Percentiles rank a stretch among this genome's conserved stretches.
phyloP scores from a whole-genome alignment of 1,140 invertebrate species.

The Drosophila sechellia region DNA sequence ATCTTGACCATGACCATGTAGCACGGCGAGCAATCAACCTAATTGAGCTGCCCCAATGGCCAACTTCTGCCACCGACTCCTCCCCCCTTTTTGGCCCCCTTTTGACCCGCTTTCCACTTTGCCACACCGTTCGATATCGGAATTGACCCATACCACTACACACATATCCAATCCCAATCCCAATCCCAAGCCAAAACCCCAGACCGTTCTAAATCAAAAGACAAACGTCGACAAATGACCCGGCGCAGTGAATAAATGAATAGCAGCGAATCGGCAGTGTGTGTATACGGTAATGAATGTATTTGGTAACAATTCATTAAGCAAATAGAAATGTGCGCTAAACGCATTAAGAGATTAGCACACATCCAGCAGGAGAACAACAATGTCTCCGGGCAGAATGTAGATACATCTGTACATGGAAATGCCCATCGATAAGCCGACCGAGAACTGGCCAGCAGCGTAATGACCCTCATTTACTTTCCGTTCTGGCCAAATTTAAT shows the following conservation, averaged over 20 bases:
- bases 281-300: conserved; percentile 62
- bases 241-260: conserved; percentile 66
- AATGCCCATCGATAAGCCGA: conserved; percentile 58
- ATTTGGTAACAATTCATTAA: conserved; percentile 82
- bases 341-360: conserved; percentile 83
- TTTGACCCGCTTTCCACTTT: neutral
- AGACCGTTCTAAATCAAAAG: conserved; percentile 67
- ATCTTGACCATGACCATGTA: conserved; percentile 56
- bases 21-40: conserved; percentile 56
- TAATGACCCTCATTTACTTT: conserved; percentile 78
- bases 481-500: conserved; percentile 68
- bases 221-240: conserved; percentile 80
- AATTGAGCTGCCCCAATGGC: conserved; percentile 61
- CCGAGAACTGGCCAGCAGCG: conserved; percentile 63
- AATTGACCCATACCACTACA: neutral
- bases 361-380: conserved; percentile 52
- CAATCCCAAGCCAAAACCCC: conserved; percentile 1
- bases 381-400: conserved; percentile 9
- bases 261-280: conserved; percentile 42
- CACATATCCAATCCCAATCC: neutral
- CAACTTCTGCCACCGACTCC: conserved; percentile 35
- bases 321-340: conserved; percentile 82
- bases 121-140: neutral
- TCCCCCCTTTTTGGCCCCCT: neutral
- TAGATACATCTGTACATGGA: neutral